phyloP scores from a whole-genome alignment of 2,113 vertebrate species.

The Oxyura jamaicensis region DNA sequence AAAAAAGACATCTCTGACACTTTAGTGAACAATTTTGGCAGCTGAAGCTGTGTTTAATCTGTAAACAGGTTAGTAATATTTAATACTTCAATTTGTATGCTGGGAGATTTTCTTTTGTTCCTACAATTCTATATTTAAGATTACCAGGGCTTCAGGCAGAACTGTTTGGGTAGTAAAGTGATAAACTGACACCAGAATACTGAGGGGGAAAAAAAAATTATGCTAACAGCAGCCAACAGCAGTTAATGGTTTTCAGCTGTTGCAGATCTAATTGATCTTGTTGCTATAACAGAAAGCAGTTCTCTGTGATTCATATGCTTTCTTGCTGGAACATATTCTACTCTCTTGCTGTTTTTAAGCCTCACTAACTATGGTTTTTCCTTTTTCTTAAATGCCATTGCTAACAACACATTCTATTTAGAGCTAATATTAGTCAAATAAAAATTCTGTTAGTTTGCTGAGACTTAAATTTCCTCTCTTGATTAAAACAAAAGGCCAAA shows the following conservation, averaged over 20 bases:
- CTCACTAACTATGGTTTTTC: constrained; percentile 48
- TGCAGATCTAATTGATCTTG: constrained; percentile 64
- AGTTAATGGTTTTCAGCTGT: constrained; percentile 62
- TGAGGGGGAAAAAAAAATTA: neutral
- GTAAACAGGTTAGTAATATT: constrained; percentile 60
- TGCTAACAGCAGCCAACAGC: constrained; percentile 47
- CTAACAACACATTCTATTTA: constrained; percentile 62
- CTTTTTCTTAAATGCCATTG: constrained; percentile 64
- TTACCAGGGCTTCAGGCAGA: constrained; percentile 59
- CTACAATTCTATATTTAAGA: constrained; percentile 63
- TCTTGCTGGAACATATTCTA: constrained; percentile 45
- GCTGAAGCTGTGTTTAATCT: constrained; percentile 52
- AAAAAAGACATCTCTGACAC: constrained; percentile 35
- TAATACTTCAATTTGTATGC: constrained; percentile 66
- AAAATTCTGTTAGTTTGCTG: constrained; percentile 39
- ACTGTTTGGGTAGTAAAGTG: constrained; percentile 59
- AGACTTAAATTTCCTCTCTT: constrained; percentile 25
- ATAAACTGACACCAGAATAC: constrained; percentile 51
- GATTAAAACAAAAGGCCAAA: constrained; percentile 16
- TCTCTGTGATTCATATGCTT: constrained; percentile 54
- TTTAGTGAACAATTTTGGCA: constrained; percentile 21
- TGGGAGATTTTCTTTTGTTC: constrained; percentile 59
- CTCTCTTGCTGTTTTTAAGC: constrained; percentile 51
- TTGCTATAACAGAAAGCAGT: constrained; percentile 62
- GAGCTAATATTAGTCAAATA: constrained; percentile 67